Conservation (phyloP, 2,113 vertebrate species). For the Eleginops maclovinus region DNA sequence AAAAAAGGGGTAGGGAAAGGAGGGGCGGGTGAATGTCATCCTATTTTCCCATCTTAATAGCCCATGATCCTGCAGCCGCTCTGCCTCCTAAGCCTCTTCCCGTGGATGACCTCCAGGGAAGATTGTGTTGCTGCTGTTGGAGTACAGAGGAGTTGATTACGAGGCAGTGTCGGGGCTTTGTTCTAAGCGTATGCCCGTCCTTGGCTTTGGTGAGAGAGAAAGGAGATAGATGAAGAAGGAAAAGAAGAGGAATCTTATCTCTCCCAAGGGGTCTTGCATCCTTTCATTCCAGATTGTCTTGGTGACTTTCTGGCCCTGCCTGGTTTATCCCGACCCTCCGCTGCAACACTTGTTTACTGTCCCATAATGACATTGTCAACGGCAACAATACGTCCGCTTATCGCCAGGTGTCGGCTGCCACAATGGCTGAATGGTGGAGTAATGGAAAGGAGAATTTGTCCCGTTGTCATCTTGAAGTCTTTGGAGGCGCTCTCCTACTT, state of each 20-base stretch:
- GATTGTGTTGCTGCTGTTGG: constrained; percentile 55
- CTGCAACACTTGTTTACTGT: constrained; percentile 70
- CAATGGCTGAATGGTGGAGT: constrained; percentile 67
- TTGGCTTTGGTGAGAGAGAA: constrained; percentile 61
- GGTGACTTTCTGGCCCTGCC: constrained; percentile 60
- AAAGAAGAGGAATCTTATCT: constrained; percentile 66
- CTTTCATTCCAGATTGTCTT: constrained; percentile 75
- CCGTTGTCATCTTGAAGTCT: constrained; percentile 62
- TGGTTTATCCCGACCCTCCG: constrained; percentile 55
- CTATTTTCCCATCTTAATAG: constrained; percentile 68
- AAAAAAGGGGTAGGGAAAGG: not conserved
- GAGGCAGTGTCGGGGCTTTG: constrained; percentile 63
- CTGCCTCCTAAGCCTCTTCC: constrained; percentile 61
- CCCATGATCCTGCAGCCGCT: constrained; percentile 51
- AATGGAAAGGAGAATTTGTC: constrained; percentile 66
- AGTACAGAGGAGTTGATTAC: constrained; percentile 77
- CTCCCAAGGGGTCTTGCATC: constrained; percentile 55
- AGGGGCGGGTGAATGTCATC: constrained; percentile 54
- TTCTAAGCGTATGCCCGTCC: constrained; percentile 72
- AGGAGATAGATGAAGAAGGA: constrained; percentile 46
- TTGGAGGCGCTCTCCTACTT: constrained; percentile 56
- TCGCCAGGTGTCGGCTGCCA: constrained; percentile 61
- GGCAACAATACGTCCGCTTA: constrained; percentile 72
- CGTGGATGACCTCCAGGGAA: constrained; percentile 70
- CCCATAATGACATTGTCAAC: constrained; percentile 75